phyloP scores from a whole-genome alignment of 2,888 invertebrate genomes.

The Trypoxylon attenuatum region DNA sequence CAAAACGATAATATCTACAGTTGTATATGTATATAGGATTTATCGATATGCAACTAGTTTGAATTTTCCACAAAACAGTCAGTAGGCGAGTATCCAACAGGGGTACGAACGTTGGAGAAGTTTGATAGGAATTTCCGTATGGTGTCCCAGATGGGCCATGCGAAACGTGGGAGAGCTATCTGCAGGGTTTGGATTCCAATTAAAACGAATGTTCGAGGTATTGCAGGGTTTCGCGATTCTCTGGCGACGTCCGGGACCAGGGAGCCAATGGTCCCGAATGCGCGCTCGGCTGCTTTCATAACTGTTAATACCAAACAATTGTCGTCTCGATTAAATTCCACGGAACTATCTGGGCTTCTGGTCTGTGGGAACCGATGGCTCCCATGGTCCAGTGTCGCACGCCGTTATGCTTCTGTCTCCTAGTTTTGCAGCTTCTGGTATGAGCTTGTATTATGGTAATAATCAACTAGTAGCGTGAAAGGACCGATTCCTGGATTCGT shows the following conservation, averaged over 20 bases:
- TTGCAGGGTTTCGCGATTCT: constrained; percentile 26
- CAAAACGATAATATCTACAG: too few relatives aligned
- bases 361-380: not conserved
- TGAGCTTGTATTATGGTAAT: constrained; percentile 11
- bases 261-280: constrained; percentile 33
- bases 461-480: constrained; percentile 9
- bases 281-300: constrained; percentile 42
- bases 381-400: not conserved
- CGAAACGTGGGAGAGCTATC: too few relatives aligned
- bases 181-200: constrained; percentile 38
- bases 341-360: constrained; percentile 33
- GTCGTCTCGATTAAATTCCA: constrained; percentile 51
- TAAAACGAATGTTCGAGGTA: constrained; percentile 26
- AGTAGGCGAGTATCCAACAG: not conserved
- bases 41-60: too few relatives aligned
- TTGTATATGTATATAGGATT: too few relatives aligned
- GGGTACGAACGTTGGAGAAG: not conserved
- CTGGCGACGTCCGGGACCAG: too few relatives aligned
- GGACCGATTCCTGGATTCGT: constrained; percentile 2
- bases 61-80: too few relatives aligned
- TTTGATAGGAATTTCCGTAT: constrained; percentile 20
- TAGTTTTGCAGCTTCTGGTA: too few relatives aligned
- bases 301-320: constrained; percentile 54
- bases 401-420: not conserved
- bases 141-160: constrained; percentile 16